These are phyloP conservation scores for Troilus luridus DNA, from an alignment of 2,888 invertebrate genomes.

Conservation along the genomic window DNA sequence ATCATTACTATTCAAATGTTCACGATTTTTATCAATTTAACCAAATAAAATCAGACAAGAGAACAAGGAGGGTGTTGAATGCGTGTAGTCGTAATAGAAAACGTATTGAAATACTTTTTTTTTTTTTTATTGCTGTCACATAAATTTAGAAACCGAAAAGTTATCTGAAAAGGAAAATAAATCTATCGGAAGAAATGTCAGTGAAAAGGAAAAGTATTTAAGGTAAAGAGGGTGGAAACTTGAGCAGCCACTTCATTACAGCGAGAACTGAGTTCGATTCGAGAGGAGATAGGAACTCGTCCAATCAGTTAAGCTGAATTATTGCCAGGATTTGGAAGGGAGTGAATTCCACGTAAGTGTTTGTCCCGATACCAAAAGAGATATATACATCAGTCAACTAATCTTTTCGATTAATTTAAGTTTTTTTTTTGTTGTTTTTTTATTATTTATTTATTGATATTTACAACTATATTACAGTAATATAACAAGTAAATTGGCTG, in stretches of 20 bases:
- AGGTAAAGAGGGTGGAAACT: background rate
- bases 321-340: background rate
- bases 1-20: too few relatives aligned
- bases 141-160: background rate
- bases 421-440: too few relatives aligned
- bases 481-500: too few relatives aligned
- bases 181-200: background rate
- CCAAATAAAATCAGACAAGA: too few relatives aligned
- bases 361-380: background rate
- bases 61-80: too few relatives aligned
- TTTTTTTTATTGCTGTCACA: background rate
- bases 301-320: slow-evolving; percentile 3
- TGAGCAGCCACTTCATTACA: background rate
- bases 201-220: background rate
- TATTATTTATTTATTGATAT: too few relatives aligned
- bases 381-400: background rate
- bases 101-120: too few relatives aligned
- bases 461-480: too few relatives aligned
- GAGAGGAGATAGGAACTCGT: background rate
- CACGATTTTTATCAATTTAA: too few relatives aligned
- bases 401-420: background rate
- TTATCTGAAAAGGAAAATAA: background rate
- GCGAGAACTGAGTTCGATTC: background rate
- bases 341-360: background rate
- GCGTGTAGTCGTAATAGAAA: too few relatives aligned